Conservation (phyloP, 2,888 invertebrate species). For the Arge pagana region DNA sequence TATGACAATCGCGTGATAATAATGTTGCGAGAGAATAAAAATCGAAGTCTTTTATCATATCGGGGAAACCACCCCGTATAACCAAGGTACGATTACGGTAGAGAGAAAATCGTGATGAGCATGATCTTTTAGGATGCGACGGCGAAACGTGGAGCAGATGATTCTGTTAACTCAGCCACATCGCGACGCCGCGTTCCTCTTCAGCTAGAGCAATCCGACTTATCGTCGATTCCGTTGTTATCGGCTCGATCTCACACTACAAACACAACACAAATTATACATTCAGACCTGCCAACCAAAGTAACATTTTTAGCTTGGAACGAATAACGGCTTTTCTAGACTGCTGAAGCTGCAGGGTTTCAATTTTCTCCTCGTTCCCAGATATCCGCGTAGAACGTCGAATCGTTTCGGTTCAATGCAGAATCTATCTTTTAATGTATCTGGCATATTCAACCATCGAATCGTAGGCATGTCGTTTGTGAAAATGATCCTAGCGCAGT, state of each 20-base stretch:
- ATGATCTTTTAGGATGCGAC: conserved; percentile 48
- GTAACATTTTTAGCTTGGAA: conserved; percentile 32
- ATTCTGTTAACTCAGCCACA: conserved; percentile 47
- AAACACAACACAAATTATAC: conserved; percentile 30
- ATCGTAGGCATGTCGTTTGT: too few relatives aligned
- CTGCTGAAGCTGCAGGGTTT: too few relatives aligned
- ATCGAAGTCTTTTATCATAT: too few relatives aligned
- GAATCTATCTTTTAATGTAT: neutral
- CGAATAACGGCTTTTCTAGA: conserved; percentile 3
- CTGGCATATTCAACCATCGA: too few relatives aligned
- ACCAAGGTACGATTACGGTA: neutral
- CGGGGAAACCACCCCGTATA: too few relatives aligned
- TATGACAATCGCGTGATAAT: too few relatives aligned
- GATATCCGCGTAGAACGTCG: neutral
- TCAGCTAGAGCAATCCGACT: conserved; percentile 45
- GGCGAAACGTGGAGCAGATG: conserved; percentile 52
- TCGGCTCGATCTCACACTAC: conserved; percentile 48
- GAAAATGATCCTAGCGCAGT: too few relatives aligned
- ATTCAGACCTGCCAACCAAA: conserved; percentile 51
- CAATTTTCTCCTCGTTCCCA: conserved; percentile 11
- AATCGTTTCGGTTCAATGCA: too few relatives aligned
- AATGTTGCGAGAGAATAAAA: too few relatives aligned
- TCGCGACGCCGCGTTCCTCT: conserved; percentile 49
- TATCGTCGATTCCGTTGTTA: conserved; percentile 36
- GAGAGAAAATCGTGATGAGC: conserved; percentile 17